These are phyloP conservation scores for Protonemura montana DNA, from an alignment of 2,888 invertebrate species.

Conservation along the genomic window DNA sequence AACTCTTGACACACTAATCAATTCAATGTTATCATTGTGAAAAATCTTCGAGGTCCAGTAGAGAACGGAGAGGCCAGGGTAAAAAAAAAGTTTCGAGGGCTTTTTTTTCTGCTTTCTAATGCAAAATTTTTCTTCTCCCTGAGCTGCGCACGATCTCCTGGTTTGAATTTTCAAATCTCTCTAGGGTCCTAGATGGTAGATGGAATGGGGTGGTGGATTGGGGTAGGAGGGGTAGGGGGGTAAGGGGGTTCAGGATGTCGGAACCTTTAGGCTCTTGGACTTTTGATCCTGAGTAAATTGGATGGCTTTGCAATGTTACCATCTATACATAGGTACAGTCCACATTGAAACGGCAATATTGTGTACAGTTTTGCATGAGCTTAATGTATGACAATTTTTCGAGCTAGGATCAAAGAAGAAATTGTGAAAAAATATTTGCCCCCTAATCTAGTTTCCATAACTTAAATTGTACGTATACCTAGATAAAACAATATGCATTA, in stretches of 20 bases:
- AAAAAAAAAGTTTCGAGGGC: neutral
- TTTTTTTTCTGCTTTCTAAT: constrained; percentile 41
- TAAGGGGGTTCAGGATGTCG: constrained; percentile 8
- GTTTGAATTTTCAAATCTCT: constrained; percentile 39
- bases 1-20: constrained; percentile 37
- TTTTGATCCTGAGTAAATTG: constrained; percentile 40
- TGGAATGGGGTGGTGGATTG: neutral
- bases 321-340: constrained; percentile 37
- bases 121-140: constrained; percentile 27
- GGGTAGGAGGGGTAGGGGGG: constrained; percentile 30
- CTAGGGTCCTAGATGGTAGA: constrained; percentile 19
- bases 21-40: constrained; percentile 37
- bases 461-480: neutral
- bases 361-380: neutral
- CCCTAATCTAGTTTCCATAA: neutral
- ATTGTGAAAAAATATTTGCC: neutral
- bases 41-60: constrained; percentile 34
- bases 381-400: neutral
- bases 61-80: neutral
- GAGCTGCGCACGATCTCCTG: constrained; percentile 18
- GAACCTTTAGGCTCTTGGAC: constrained; percentile 42
- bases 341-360: constrained; percentile 13
- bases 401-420: neutral
- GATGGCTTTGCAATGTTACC: constrained; percentile 40
- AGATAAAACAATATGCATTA: neutral